These are phyloP conservation scores for Apamea monoglypha DNA, from an alignment of 2,888 invertebrate species.

Conservation along the genomic window DNA sequence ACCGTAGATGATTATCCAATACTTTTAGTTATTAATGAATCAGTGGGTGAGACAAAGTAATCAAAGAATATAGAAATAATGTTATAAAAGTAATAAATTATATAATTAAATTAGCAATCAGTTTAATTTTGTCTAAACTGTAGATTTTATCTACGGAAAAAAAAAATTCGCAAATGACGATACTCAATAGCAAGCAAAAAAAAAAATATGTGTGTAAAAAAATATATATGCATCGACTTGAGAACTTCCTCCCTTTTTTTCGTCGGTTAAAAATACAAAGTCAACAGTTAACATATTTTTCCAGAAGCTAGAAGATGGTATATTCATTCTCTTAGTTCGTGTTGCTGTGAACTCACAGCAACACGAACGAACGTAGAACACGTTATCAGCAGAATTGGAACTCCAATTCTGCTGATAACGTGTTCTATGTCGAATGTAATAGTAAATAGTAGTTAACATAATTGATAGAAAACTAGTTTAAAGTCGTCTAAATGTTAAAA, in stretches of 20 bases:
- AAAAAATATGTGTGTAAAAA: too few relatives aligned
- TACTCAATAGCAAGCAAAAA: not conserved
- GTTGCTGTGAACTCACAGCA: too few relatives aligned
- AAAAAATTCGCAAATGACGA: not conserved
- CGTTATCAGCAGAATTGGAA: too few relatives aligned
- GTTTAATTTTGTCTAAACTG: not conserved
- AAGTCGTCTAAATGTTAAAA: constrained; percentile 30
- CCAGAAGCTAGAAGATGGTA: not conserved
- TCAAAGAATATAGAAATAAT: not conserved
- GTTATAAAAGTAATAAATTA: not conserved
- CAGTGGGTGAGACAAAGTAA: not conserved
- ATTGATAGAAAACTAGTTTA: constrained; percentile 37
- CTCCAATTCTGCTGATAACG: constrained; percentile 19
- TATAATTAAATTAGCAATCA: too few relatives aligned
- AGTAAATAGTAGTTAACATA: not conserved
- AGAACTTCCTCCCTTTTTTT: too few relatives aligned
- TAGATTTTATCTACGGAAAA: not conserved
- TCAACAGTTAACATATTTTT: not conserved
- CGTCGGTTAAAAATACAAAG: too few relatives aligned
- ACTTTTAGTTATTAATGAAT: not conserved
- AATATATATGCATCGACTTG: too few relatives aligned
- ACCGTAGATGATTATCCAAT: not conserved
- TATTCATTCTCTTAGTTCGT: not conserved
- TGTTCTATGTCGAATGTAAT: not conserved
- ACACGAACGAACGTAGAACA: too few relatives aligned